These are phyloP conservation scores for Xestoiulus laeticollis DNA, from an alignment of 2,888 invertebrate genomes.

Conservation along the genomic window DNA sequence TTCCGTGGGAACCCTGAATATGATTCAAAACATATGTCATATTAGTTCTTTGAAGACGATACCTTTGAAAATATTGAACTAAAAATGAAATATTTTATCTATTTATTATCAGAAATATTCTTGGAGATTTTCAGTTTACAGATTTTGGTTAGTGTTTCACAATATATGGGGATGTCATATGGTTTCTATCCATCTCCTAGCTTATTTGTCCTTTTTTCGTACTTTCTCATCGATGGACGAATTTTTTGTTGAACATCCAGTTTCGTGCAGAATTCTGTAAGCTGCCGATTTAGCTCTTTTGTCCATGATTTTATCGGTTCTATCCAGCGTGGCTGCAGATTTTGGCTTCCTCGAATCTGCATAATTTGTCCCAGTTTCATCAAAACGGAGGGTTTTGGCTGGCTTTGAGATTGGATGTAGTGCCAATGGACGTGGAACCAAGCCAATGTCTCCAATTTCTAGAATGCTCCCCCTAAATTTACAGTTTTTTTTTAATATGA, in stretches of 20 bases:
- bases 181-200: too few relatives aligned
- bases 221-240: background rate
- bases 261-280: constrained; percentile 41
- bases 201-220: too few relatives aligned
- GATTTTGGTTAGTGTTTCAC: too few relatives aligned
- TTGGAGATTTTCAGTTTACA: too few relatives aligned
- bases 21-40: too few relatives aligned
- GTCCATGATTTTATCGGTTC: background rate
- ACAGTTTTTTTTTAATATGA: background rate
- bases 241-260: background rate
- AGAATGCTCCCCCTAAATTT: background rate
- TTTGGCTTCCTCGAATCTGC: background rate
- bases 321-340: background rate
- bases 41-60: too few relatives aligned
- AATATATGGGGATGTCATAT: too few relatives aligned
- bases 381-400: background rate
- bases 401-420: background rate
- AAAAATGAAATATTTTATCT: too few relatives aligned
- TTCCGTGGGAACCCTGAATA: too few relatives aligned
- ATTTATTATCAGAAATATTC: too few relatives aligned
- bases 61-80: too few relatives aligned
- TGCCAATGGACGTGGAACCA: constrained; percentile 21
- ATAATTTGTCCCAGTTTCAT: background rate
- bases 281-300: constrained; percentile 45
- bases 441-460: constrained; percentile 43